phyloP scores from a whole-genome alignment of 2,888 invertebrate species.

The Oxyscelio sp. region DNA sequence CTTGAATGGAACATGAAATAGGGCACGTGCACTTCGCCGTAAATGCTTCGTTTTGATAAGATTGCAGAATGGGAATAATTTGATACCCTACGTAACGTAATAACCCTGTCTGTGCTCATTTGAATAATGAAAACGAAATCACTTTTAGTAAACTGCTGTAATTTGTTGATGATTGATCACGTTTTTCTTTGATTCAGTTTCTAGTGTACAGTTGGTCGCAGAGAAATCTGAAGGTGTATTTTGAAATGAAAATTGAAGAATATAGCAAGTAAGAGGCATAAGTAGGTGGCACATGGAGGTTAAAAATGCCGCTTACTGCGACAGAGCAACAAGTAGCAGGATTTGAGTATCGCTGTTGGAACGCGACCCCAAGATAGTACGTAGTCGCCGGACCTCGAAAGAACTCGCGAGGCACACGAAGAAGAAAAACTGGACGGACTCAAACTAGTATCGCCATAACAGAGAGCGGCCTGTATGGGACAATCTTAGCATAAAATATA shows the following conservation, averaged over 20 bases:
- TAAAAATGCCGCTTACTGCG: slow-evolving; percentile 61
- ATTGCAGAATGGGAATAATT: slow-evolving; percentile 41
- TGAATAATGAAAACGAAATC: too few species aligned
- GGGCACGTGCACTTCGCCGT: slow-evolving; percentile 44
- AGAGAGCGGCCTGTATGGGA: slow-evolving; percentile 52
- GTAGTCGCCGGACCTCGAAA: slow-evolving; percentile 71
- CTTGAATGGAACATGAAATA: slow-evolving; percentile 41
- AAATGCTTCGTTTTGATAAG: slow-evolving; percentile 35
- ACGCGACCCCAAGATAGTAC: slow-evolving; percentile 76
- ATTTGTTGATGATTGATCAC: too few species aligned
- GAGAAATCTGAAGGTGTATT: too few species aligned
- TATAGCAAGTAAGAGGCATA: slow-evolving; percentile 29
- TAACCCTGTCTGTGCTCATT: too few species aligned
- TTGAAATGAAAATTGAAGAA: too few species aligned
- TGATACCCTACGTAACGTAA: slow-evolving; percentile 42
- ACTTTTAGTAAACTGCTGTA: too few species aligned
- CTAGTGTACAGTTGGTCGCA: too few species aligned
- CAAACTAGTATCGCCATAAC: slow-evolving; percentile 85
- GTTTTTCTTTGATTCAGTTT: too few species aligned
- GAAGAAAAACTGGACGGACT: slow-evolving; percentile 85
- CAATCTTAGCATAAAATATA: slow-evolving; percentile 68
- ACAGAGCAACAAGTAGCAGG: slow-evolving; percentile 83
- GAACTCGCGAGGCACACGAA: slow-evolving; percentile 72
- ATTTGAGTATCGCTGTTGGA: slow-evolving; percentile 77
- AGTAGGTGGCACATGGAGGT: slow-evolving; percentile 62